Evolutionary conservation across 2,888 invertebrate species (phyloP).

Genomic region (Fragum fragum): DNA sequence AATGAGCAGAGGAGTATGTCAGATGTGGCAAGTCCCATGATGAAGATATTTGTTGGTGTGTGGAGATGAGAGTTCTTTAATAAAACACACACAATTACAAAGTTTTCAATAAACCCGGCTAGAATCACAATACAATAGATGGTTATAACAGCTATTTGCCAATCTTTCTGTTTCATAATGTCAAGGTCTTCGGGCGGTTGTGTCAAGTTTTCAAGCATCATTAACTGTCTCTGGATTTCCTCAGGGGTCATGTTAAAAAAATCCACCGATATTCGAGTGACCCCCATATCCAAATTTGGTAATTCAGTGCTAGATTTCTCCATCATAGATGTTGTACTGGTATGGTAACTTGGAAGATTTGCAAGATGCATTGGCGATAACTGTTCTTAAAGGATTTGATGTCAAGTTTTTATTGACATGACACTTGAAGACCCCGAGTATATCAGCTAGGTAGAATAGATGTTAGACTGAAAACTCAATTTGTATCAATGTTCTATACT

Average conservation of each 20-base stretch:
- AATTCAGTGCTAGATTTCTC: conserved; percentile 47
- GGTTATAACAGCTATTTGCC: conserved; percentile 80
- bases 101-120: conserved; percentile 83
- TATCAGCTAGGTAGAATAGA: too few species aligned
- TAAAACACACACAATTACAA: conserved; percentile 82
- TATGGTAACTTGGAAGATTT: not conserved
- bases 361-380: conserved; percentile 56
- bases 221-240: conserved; percentile 89
- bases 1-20: conserved; percentile 85
- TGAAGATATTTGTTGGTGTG: conserved; percentile 85
- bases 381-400: too few species aligned
- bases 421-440: too few species aligned
- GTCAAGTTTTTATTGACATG: too few species aligned
- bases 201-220: conserved; percentile 72
- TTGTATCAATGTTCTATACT: too few species aligned
- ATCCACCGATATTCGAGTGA: conserved; percentile 67
- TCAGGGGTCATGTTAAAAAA: conserved; percentile 72
- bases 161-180: conserved; percentile 76
- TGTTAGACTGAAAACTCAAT: too few species aligned
- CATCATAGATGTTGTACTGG: conserved; percentile 38
- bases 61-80: conserved; percentile 79
- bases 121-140: conserved; percentile 82
- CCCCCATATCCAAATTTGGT: conserved; percentile 33
- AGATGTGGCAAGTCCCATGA: conserved; percentile 83
- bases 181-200: conserved; percentile 78